Evolutionary conservation across 2,113 vertebrate species (phyloP).

Genomic region (Hypanus sabinus): DNA sequence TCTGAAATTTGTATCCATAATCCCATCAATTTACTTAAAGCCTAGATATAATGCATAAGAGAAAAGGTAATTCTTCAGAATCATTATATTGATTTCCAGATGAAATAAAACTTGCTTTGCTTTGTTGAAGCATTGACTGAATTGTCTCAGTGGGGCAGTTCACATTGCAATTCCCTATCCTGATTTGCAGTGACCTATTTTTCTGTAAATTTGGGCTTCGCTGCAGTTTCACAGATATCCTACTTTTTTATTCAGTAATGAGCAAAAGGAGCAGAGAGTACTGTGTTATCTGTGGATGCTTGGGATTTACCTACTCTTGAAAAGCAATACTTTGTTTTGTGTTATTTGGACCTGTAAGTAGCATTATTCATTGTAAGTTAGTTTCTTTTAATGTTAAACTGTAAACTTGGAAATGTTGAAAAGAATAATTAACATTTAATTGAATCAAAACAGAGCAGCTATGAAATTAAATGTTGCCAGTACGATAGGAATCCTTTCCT

Average conservation of each 20-base stretch:
- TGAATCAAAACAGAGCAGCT: not conserved
- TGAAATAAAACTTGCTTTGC: constrained; percentile 23
- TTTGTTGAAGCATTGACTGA: constrained; percentile 3
- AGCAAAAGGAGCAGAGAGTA: not conserved
- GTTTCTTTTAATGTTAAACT: not conserved
- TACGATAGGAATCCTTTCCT: not conserved
- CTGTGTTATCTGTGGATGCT: not conserved
- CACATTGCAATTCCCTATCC: not conserved
- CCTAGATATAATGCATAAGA: not conserved
- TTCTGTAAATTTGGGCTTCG: constrained; percentile 21
- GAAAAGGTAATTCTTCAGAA: constrained; percentile 25
- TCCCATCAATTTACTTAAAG: not conserved
- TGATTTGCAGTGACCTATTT: constrained; percentile 35
- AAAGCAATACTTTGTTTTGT: not conserved
- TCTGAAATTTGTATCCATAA: not conserved
- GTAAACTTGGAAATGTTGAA: not conserved
- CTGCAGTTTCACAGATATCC: constrained; percentile 32
- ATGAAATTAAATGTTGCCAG: not conserved
- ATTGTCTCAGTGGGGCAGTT: not conserved
- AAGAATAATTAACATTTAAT: constrained; percentile 14
- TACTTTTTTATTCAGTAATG: constrained; percentile 20
- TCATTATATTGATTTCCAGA: constrained; percentile 26
- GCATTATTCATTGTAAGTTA: not conserved
- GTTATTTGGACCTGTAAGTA: not conserved
- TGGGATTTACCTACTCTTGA: not conserved